These are phyloP conservation scores for Philotrypesis tridentata DNA, from an alignment of 1,140 invertebrate genomes.

Conservation along the genomic window DNA sequence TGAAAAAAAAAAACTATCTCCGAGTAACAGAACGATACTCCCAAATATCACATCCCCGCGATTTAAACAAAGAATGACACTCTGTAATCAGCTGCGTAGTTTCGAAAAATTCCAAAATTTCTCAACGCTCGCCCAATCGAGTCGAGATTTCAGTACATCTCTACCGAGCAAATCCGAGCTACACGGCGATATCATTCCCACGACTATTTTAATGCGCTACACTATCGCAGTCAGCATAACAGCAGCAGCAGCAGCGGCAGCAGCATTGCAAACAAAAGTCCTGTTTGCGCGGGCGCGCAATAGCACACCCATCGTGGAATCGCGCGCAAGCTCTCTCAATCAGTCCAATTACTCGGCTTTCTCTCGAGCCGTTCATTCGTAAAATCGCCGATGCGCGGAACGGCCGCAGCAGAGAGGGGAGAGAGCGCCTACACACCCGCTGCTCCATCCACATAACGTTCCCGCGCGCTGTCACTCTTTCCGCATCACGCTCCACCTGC, in stretches of 20 bases:
- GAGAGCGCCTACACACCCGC: neutral
- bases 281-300: too few relatives aligned
- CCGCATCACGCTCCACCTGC: conserved; percentile 53
- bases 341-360: neutral
- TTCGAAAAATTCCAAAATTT: too few relatives aligned
- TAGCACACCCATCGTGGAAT: neutral
- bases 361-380: neutral
- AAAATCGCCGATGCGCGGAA: neutral
- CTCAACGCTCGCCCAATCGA: too few relatives aligned
- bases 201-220: neutral
- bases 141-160: too few relatives aligned
- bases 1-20: too few relatives aligned
- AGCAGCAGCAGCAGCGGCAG: too few relatives aligned
- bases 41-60: too few relatives aligned
- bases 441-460: neutral
- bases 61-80: too few relatives aligned
- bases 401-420: neutral
- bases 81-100: too few relatives aligned
- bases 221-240: too few relatives aligned
- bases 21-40: too few relatives aligned
- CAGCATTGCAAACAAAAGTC: neutral
- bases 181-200: neutral
- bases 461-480: neutral
- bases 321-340: neutral
- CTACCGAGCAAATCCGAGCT: too few relatives aligned